Evolutionary conservation across 2,797 vertebrate genomes (phyloP).

Genomic region (Hafferia zeledoni): DNA sequence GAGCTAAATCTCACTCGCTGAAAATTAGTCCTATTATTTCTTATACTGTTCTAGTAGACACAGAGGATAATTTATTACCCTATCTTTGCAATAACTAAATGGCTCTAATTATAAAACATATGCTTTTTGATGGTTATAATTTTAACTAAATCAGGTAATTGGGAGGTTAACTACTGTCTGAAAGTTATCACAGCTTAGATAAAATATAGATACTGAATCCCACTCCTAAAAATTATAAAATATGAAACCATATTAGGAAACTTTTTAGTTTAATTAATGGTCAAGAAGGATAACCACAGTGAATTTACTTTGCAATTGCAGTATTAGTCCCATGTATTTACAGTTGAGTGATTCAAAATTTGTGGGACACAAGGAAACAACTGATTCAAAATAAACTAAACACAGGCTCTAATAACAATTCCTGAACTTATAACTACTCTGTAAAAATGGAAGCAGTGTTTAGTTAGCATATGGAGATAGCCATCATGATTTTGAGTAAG

Average conservation of each 20-base stretch:
- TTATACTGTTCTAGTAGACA: background rate
- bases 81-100: background rate
- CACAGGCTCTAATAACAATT: background rate
- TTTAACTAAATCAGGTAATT: slow-evolving; percentile 20
- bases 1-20: background rate
- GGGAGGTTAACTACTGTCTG: slow-evolving; percentile 9
- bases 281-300: background rate
- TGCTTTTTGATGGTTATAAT: background rate
- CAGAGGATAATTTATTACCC: background rate
- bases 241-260: background rate
- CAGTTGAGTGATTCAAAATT: background rate
- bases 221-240: background rate
- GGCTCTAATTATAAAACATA: background rate
- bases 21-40: background rate
- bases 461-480: background rate
- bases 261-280: background rate
- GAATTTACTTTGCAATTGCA: background rate
- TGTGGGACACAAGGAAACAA: background rate
- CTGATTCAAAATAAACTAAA: background rate
- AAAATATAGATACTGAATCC: background rate
- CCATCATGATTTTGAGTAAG: background rate
- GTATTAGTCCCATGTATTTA: background rate
- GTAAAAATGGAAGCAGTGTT: background rate
- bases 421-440: background rate
- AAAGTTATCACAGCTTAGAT: slow-evolving; percentile 27